Conservation (phyloP, 2,888 invertebrate species). For the Entomobrya proxima region DNA sequence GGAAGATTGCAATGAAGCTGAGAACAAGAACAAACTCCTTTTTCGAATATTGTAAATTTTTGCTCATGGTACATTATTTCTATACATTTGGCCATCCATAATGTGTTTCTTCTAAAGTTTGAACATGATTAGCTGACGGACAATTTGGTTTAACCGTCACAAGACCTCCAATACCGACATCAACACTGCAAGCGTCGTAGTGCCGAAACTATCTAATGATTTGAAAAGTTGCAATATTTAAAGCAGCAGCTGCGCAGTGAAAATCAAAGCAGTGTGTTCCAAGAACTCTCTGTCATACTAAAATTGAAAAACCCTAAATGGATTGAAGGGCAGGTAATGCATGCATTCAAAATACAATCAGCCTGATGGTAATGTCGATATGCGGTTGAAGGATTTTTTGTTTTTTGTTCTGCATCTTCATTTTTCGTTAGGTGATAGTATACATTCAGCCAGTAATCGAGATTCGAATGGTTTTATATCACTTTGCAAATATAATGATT, state of each 20-base stretch:
- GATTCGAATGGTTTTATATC: slow-evolving; percentile 56
- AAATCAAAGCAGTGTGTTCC: slow-evolving; percentile 20
- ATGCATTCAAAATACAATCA: slow-evolving; percentile 48
- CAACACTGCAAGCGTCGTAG: background rate
- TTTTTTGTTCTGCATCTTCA: background rate
- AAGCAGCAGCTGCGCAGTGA: slow-evolving; percentile 45
- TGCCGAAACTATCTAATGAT: background rate
- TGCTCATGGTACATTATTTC: background rate
- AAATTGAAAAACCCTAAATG: slow-evolving; percentile 38
- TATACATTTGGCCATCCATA: background rate
- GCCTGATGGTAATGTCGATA: slow-evolving; percentile 22
- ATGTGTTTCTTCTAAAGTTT: background rate
- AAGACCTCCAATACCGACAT: background rate
- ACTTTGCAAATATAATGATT: slow-evolving; percentile 62
- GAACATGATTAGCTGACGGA: slow-evolving; percentile 1
- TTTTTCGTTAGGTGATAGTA: background rate
- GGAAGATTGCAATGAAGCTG: slow-evolving; percentile 35
- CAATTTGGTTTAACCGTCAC: background rate
- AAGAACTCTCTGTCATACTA: slow-evolving; percentile 33
- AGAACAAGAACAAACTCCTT: slow-evolving; percentile 22
- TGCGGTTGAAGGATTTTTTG: background rate
- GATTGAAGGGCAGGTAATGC: slow-evolving; percentile 50
- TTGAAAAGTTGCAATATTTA: background rate
- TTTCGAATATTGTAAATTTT: background rate
- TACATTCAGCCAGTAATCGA: slow-evolving; percentile 35